Percentiles rank a stretch among this genome's conserved stretches.
These are phyloP conservation scores for Triops longicaudatus DNA, from an alignment of 1,140 invertebrate genomes.

Conservation along the genomic window DNA sequence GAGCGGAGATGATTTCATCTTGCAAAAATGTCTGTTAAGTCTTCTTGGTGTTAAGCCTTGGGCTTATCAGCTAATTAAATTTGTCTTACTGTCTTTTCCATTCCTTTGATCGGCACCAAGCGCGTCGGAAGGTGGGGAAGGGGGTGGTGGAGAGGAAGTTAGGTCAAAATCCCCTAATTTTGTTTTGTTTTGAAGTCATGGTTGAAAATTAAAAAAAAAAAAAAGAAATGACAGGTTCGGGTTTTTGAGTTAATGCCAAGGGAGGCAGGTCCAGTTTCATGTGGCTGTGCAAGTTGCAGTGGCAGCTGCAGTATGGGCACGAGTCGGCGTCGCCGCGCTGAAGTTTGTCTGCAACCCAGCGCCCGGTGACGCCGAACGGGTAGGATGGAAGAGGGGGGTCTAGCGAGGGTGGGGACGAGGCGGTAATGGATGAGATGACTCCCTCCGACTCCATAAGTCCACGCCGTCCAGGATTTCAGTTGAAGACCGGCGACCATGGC, in stretches of 20 bases:
- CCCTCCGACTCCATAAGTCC: slow-evolving; percentile 13
- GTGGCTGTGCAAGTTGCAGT: slow-evolving; percentile 10
- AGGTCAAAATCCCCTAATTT: background rate
- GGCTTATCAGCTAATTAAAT: slow-evolving; percentile 8
- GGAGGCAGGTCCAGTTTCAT: slow-evolving; percentile 6
- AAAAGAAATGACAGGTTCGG: background rate
- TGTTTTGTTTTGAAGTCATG: background rate
- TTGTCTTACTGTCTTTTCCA: background rate
- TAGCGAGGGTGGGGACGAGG: background rate
- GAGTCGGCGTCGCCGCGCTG: slow-evolving; percentile 4
- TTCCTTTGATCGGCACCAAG: background rate
- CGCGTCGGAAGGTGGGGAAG: background rate
- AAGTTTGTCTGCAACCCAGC: slow-evolving; percentile 5
- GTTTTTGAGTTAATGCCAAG: background rate
- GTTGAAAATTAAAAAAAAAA: background rate
- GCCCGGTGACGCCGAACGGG: slow-evolving; percentile 8
- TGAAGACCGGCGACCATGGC: slow-evolving; percentile 23
- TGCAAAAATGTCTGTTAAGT: background rate
- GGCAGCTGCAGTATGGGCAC: slow-evolving; percentile 13
- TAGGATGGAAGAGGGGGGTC: background rate
- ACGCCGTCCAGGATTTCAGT: slow-evolving; percentile 14
- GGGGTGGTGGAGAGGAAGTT: background rate
- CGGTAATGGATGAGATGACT: slow-evolving; percentile 12
- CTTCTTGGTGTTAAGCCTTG: background rate
- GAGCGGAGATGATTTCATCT: background rate